These are phyloP conservation scores for Phylloscopus collybita DNA, from an alignment of 2,797 vertebrate species.

Conservation along the genomic window DNA sequence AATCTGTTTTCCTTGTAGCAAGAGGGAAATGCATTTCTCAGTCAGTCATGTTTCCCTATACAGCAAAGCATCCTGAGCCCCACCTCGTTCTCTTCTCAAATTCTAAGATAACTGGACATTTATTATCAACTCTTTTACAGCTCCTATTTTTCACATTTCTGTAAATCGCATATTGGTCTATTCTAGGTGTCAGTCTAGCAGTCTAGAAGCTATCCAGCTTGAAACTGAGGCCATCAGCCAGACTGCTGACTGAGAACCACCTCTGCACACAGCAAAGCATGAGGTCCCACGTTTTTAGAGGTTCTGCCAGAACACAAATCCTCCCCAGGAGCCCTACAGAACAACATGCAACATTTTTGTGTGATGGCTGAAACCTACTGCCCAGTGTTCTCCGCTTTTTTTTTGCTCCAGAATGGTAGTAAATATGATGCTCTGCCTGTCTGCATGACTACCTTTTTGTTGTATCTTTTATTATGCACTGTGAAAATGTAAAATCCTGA, in stretches of 20 bases:
- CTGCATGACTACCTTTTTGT: neutral
- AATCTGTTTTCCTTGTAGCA: neutral
- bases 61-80: neutral
- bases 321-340: neutral
- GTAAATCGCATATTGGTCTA: slow-evolving; percentile 20
- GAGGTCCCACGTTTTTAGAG: neutral
- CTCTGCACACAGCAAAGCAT: neutral
- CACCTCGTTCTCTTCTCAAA: neutral
- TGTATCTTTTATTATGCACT: neutral
- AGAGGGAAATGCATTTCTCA: neutral
- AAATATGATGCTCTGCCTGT: neutral
- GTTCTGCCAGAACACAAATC: neutral
- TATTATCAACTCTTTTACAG: neutral
- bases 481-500: neutral
- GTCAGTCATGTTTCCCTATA: neutral
- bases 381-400: neutral
- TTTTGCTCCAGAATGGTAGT: neutral
- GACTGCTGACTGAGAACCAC: neutral
- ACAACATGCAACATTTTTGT: neutral
- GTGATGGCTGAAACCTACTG: neutral
- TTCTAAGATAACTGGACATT: neutral
- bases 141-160: neutral
- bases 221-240: neutral
- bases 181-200: slow-evolving; percentile 39
- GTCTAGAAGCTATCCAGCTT: slow-evolving; percentile 21